These are phyloP conservation scores for Terrapene triunguis DNA, from an alignment of 2,113 vertebrate genomes.

Conservation along the genomic window DNA sequence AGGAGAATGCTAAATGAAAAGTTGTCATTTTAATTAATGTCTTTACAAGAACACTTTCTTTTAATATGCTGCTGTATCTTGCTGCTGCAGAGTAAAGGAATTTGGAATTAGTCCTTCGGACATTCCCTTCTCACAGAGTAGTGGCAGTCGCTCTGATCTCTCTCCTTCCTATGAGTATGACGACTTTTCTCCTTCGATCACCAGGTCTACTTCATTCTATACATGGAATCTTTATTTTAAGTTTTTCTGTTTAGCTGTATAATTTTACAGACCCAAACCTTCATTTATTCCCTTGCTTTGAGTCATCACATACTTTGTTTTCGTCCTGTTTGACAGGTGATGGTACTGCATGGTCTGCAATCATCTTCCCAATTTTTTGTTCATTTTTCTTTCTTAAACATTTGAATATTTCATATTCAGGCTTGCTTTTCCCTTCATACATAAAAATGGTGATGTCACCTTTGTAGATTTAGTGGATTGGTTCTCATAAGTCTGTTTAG, in stretches of 20 bases:
- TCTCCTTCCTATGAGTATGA: constrained; percentile 97
- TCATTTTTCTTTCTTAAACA: constrained; percentile 69
- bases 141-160: constrained; percentile 92
- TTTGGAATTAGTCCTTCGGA: constrained; percentile 99
- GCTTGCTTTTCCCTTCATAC: constrained; percentile 65
- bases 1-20: constrained; percentile 58
- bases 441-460: constrained; percentile 77
- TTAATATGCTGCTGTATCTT: constrained; percentile 84
- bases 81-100: constrained; percentile 96
- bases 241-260: constrained; percentile 61
- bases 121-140: constrained; percentile 97
- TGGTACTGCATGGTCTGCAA: constrained; percentile 80
- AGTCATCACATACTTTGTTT: constrained; percentile 72
- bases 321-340: constrained; percentile 79
- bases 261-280: constrained; percentile 57
- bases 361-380: constrained; percentile 77
- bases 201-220: constrained; percentile 85
- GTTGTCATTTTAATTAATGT: constrained; percentile 69
- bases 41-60: constrained; percentile 80
- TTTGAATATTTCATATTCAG: constrained; percentile 57
- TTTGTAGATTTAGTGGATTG: constrained; percentile 62
- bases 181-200: constrained; percentile 88
- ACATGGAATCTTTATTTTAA: constrained; percentile 73
- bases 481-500: neutral
- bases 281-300: constrained; percentile 69